Base-by-base conservation (phyloP, 2,113 vertebrate species). In the Phyllostomus discolor region DNA sequence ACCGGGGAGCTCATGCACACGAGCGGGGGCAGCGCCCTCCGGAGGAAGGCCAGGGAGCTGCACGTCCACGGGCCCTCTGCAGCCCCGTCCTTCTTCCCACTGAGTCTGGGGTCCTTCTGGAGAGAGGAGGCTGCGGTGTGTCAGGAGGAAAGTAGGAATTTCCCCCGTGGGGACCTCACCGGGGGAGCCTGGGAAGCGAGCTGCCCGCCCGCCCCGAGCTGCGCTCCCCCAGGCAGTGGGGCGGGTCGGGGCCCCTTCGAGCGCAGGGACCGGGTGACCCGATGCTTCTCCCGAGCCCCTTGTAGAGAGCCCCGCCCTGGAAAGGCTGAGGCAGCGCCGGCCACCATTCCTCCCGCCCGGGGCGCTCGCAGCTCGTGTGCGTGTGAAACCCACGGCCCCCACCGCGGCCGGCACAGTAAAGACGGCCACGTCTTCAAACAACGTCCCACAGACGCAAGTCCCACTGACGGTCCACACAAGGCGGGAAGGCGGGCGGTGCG, bases 341-440 rank as follows among this genome's bases (percentile, higher is more conserved):
- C 19, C 16, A 0, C 0, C 15, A 75, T 1, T 62, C 35, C 15
- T 11, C 48, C 8, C 22, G 41, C 50, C 14, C 0, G 31, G 31
- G 0, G 10, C 1, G 2, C 1, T 7, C 0, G 1, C 0, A 15
- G 24, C 31, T 15, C 14, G 0, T 5, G 14, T 1, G 1, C 1
- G 7, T 15, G 35, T 4, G 0, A 4, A 6, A 17, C 8, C 64
- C 48, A 16, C 0, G 6, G 20, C 50, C 31, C 33, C 43, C 5
- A 0, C 22, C 35, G n/a, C 0, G 11, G 41, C 26, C 24, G 0
- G 2, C 2, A 26, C 22, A 26, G 50, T 1, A 10, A 50, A 73
- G 66, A 11, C 1, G 50, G 48, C 16, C 14, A 7, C 3, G 2
- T 10, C 9, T 24, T 24, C 28, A 3, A 48, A 48, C 22, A 54